These are phyloP conservation scores for Mus caroli DNA, from an alignment of 2,797 vertebrate species.

Conservation along the genomic window DNA sequence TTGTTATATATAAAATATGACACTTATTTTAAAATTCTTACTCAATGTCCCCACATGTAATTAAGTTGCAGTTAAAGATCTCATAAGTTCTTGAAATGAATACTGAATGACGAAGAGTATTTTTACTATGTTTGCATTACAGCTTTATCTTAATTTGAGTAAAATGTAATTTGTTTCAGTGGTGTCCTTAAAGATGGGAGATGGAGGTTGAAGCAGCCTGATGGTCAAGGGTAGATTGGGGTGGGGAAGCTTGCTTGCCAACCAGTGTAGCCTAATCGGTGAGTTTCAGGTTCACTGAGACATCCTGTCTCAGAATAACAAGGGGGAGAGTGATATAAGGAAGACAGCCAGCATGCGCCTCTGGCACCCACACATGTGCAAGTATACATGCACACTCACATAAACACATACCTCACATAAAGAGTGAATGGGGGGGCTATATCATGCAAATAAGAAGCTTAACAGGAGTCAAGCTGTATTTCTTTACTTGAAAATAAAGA, in stretches of 20 bases:
- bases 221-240: neutral
- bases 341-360: neutral
- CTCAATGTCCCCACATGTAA: neutral
- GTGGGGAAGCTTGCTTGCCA: too few species aligned
- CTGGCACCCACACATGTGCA: too few species aligned
- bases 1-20: neutral
- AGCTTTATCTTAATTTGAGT: neutral
- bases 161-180: neutral
- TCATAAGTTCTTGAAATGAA: neutral
- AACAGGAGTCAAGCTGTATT: neutral
- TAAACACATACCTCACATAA: neutral
- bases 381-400: neutral
- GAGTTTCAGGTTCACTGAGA: neutral
- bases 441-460: neutral
- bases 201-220: neutral
- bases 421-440: neutral
- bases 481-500: neutral
- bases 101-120: neutral
- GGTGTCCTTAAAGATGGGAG: neutral
- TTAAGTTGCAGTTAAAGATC: neutral
- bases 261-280: neutral
- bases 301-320: neutral
- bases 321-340: neutral
- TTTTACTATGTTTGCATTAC: neutral
- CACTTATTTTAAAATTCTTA: neutral